Conservation (phyloP, 2,888 invertebrate species). For the Perizoma affinitatum region DNA sequence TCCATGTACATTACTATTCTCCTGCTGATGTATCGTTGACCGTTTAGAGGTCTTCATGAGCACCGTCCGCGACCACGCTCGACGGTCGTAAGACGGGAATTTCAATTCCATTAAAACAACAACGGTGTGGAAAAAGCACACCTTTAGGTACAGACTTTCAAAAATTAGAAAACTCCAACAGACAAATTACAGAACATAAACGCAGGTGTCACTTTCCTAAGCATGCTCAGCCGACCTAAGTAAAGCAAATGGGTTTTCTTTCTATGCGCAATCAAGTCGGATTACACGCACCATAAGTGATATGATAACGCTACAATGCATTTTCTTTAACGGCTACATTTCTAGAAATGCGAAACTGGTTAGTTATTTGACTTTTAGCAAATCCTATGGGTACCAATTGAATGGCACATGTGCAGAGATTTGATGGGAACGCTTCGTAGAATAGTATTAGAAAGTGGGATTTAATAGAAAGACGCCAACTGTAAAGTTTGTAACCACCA, state of each 20-base stretch:
- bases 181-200: conserved; percentile 23
- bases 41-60: too few relatives aligned
- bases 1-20: too few relatives aligned
- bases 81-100: too few relatives aligned
- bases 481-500: too few relatives aligned
- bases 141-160: too few relatives aligned
- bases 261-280: conserved; percentile 49
- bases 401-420: background rate
- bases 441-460: too few relatives aligned
- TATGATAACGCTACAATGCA: conserved; percentile 48
- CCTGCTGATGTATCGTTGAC: too few relatives aligned
- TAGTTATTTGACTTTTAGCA: too few relatives aligned
- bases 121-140: too few relatives aligned
- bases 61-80: too few relatives aligned
- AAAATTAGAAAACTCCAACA: conserved; percentile 24
- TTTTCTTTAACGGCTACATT: conserved; percentile 40
- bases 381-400: background rate
- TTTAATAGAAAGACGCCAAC: too few relatives aligned
- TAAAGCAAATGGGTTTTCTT: conserved; percentile 38
- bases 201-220: conserved; percentile 35
- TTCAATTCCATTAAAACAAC: too few relatives aligned
- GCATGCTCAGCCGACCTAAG: conserved; percentile 29
- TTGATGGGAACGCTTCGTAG: background rate
- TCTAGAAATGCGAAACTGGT: conserved; percentile 17
- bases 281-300: conserved; percentile 55